These are phyloP conservation scores for Rhynchophorus ferrugineus DNA, from an alignment of 1,140 invertebrate genomes.

Conservation along the genomic window DNA sequence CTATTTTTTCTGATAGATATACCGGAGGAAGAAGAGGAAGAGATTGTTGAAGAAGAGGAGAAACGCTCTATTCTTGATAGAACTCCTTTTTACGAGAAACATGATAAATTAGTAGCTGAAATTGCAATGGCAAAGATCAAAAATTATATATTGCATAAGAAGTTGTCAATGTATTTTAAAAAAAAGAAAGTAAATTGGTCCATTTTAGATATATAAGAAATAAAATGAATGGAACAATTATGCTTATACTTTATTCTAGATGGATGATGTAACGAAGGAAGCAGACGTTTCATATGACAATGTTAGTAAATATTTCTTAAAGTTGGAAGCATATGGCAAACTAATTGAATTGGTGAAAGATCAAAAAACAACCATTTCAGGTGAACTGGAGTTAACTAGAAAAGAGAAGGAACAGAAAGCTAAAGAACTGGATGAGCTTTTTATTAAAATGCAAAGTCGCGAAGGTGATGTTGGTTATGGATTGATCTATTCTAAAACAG, in stretches of 20 bases:
- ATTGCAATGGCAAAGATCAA: constrained; percentile 23
- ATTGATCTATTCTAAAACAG: constrained; percentile 20
- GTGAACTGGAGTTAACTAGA: constrained; percentile 23
- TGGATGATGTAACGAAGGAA: constrained; percentile 32
- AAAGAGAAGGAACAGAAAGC: constrained; percentile 13
- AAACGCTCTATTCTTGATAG: constrained; percentile 18
- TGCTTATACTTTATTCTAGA: constrained; percentile 6
- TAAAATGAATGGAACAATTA: background rate
- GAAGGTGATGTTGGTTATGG: constrained; percentile 14
- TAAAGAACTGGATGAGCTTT: background rate
- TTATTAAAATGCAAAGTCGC: constrained; percentile 14
- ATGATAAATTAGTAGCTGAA: constrained; percentile 24
- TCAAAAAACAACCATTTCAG: constrained; percentile 14
- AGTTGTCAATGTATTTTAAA: constrained; percentile 34
- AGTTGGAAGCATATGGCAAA: constrained; percentile 27
- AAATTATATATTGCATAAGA: constrained; percentile 34
- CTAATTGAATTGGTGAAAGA: constrained; percentile 13
- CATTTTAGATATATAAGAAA: background rate
- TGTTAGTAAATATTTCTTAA: constrained; percentile 25
- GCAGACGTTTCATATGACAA: constrained; percentile 26
- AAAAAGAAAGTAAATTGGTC: constrained; percentile 22
- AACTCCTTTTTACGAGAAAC: constrained; percentile 25
- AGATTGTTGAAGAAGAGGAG: constrained; percentile 11
- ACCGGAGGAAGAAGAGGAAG: constrained; percentile 20
- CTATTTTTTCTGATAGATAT: too few species aligned